These are phyloP conservation scores for Drosophila navojoa DNA, from an alignment of 1,140 invertebrate genomes.

Conservation along the genomic window DNA sequence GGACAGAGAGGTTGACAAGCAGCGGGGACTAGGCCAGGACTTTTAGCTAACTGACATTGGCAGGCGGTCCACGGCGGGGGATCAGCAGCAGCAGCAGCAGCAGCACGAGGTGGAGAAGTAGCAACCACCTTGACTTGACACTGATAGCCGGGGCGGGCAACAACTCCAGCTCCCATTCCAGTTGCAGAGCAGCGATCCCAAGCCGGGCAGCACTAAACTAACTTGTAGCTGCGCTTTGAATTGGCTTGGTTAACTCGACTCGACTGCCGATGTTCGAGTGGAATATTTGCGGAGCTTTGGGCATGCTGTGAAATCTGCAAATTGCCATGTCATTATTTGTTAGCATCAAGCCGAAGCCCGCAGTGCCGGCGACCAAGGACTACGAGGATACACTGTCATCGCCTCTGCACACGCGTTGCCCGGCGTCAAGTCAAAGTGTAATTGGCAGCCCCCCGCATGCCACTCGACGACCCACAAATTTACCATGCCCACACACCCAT, in stretches of 20 bases:
- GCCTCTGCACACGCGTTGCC: slow-evolving; percentile 34
- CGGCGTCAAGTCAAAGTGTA: slow-evolving; percentile 73
- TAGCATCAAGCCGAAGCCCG: slow-evolving; percentile 70
- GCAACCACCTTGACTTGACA: slow-evolving; percentile 68
- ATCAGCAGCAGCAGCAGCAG: slow-evolving; percentile 35
- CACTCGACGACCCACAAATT: slow-evolving; percentile 1
- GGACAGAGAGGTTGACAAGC: slow-evolving; percentile 2
- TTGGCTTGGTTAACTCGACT: slow-evolving; percentile 75
- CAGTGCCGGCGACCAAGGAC: slow-evolving; percentile 22
- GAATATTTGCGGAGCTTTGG: slow-evolving; percentile 40
- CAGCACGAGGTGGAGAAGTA: slow-evolving; percentile 8
- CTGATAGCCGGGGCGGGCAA: slow-evolving; percentile 51
- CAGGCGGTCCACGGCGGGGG: slow-evolving; percentile 61
- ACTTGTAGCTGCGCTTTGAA: slow-evolving; percentile 51
- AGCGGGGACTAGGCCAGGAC: slow-evolving; percentile 46
- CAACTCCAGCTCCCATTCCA: slow-evolving; percentile 1
- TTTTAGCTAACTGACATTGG: slow-evolving; percentile 68
- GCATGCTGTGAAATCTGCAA: slow-evolving; percentile 83
- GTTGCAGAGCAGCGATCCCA: slow-evolving; percentile 1
- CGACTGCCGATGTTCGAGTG: slow-evolving; percentile 56
- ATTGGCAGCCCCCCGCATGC: slow-evolving; percentile 63
- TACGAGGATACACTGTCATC: slow-evolving; percentile 45
- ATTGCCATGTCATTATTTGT: slow-evolving; percentile 84
- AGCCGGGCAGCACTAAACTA: slow-evolving; percentile 53
- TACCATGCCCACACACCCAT: not conserved